A percentile compares a stretch with the other conserved stretches of the same genome.
Conservation (phyloP, 2,888 invertebrate species). For the Orthosia incerta region DNA sequence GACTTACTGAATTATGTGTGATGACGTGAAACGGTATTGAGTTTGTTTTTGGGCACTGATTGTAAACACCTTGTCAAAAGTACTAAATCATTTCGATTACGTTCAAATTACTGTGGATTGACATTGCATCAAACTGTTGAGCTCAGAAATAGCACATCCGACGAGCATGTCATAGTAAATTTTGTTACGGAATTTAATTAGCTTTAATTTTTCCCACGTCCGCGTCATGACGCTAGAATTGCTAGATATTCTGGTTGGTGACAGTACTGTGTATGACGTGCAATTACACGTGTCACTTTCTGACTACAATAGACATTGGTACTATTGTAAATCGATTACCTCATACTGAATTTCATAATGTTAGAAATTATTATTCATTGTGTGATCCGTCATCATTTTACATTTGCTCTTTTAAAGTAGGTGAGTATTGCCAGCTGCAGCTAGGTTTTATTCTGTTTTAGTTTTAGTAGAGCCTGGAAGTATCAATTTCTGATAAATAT, state of each 20-base stretch:
- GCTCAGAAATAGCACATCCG: conserved; percentile 76
- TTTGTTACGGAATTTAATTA: conserved; percentile 58
- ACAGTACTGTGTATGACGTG: conserved; percentile 2
- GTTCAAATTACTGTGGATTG: conserved; percentile 75
- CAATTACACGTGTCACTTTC: conserved; percentile 19
- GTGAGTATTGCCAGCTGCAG: background rate
- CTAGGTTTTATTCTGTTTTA: too few relatives aligned
- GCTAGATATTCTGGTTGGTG: conserved; percentile 19
- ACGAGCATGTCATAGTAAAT: conserved; percentile 75
- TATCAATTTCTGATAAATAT: background rate
- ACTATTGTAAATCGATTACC: background rate
- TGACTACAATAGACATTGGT: conserved; percentile 2
- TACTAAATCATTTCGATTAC: conserved; percentile 73
- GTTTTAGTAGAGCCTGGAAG: background rate
- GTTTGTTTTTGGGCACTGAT: conserved; percentile 68
- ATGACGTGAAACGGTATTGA: conserved; percentile 69
- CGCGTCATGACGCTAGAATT: conserved; percentile 12
- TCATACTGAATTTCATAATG: background rate
- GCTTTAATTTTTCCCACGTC: conserved; percentile 31
- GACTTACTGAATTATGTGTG: conserved; percentile 76
- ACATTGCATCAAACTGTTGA: conserved; percentile 75
- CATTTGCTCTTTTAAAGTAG: background rate
- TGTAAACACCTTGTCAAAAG: conserved; percentile 79
- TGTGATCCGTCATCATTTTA: background rate
- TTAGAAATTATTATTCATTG: background rate